These are phyloP conservation scores for Drosophila dunni DNA, from an alignment of 1,140 invertebrate species.

Conservation along the genomic window DNA sequence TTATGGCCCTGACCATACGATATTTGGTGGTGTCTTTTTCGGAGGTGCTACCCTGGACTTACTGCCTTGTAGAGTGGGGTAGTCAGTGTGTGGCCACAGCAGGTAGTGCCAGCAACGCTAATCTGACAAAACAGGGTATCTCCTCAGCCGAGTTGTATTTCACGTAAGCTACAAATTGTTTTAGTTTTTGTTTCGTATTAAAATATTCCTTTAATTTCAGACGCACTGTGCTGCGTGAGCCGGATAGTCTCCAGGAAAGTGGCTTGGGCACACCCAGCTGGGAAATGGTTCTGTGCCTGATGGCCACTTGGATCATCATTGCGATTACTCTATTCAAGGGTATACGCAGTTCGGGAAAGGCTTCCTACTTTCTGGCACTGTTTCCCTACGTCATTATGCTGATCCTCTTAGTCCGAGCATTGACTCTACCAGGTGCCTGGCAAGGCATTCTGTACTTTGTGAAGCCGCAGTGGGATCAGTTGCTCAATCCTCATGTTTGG, in stretches of 20 bases:
- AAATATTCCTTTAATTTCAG: constrained; percentile 62
- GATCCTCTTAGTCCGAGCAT: constrained; percentile 87
- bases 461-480: constrained; percentile 88
- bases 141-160: constrained; percentile 85
- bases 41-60: constrained; percentile 88
- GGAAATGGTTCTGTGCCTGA: constrained; percentile 88
- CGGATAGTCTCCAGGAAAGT: constrained; percentile 86
- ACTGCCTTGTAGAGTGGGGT: constrained; percentile 87
- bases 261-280: constrained; percentile 88
- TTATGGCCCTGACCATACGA: constrained; percentile 89
- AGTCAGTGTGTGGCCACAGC: constrained; percentile 84
- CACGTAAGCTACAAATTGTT: constrained; percentile 74
- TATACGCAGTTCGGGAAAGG: constrained; percentile 88
- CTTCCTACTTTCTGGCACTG: constrained; percentile 89
- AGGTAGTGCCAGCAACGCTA: constrained; percentile 14
- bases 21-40: constrained; percentile 89
- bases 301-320: constrained; percentile 89
- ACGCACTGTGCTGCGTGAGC: constrained; percentile 86
- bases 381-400: constrained; percentile 91
- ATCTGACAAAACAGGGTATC: constrained; percentile 32
- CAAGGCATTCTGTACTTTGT: constrained; percentile 92
- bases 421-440: constrained; percentile 90
- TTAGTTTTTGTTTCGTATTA: too few relatives aligned
- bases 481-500: constrained; percentile 90
- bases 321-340: constrained; percentile 88